Evolutionary conservation across 2,888 invertebrate species (phyloP).

Genomic region (Acanthoscelides obtectus): DNA sequence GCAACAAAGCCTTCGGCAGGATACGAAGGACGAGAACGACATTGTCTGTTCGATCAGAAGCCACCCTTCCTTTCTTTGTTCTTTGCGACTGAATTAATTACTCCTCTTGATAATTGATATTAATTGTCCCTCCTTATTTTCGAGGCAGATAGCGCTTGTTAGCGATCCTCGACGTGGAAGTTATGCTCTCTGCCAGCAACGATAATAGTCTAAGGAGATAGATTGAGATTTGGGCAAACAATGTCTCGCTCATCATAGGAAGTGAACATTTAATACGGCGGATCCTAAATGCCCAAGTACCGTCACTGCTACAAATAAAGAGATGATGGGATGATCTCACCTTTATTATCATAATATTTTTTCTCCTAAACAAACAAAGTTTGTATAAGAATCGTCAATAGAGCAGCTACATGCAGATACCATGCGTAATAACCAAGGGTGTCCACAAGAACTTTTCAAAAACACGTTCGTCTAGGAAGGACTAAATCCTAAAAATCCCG

Average conservation of each 20-base stretch:
- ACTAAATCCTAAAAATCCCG: too few species aligned
- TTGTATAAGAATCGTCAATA: too few species aligned
- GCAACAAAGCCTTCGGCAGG: background rate
- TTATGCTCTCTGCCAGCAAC: background rate
- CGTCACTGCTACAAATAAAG: too few species aligned
- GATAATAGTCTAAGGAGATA: background rate
- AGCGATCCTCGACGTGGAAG: background rate
- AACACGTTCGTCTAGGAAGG: too few species aligned
- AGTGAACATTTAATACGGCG: background rate
- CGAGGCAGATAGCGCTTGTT: background rate
- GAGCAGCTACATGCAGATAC: too few species aligned
- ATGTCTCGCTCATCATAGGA: background rate
- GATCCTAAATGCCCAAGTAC: too few species aligned
- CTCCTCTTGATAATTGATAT: background rate
- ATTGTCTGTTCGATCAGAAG: background rate
- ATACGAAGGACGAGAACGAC: background rate
- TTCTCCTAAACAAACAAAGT: too few species aligned
- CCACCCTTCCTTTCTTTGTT: background rate
- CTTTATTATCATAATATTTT: too few species aligned
- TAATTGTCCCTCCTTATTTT: background rate
- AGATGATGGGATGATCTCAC: too few species aligned
- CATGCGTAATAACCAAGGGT: too few species aligned
- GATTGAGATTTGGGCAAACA: background rate
- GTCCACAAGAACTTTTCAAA: too few species aligned
- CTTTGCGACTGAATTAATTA: background rate